These are phyloP conservation scores for Drosophila novamexicana DNA, from an alignment of 1,140 invertebrate genomes.

Conservation along the genomic window DNA sequence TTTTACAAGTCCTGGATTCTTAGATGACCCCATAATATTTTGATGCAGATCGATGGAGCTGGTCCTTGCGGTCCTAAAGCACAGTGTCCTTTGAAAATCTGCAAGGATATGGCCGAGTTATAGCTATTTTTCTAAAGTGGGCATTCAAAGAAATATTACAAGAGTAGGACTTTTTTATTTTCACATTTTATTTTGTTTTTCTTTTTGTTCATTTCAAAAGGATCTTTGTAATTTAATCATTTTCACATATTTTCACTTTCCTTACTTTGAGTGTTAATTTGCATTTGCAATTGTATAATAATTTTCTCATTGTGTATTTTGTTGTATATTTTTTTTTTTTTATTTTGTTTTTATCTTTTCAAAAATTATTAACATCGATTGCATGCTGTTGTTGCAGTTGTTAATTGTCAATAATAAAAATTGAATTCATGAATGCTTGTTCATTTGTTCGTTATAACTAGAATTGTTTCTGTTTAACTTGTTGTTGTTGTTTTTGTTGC, in stretches of 20 bases:
- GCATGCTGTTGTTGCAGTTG: slow-evolving; percentile 70
- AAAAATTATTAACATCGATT: slow-evolving; percentile 80
- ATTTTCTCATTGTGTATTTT: slow-evolving; percentile 48
- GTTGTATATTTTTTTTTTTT: slow-evolving; percentile 38
- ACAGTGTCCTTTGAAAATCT: too few relatives aligned
- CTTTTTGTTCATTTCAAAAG: slow-evolving; percentile 79
- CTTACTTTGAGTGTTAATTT: slow-evolving; percentile 78
- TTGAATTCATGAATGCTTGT: slow-evolving; percentile 60
- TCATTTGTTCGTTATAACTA: slow-evolving; percentile 55
- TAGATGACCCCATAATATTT: too few relatives aligned
- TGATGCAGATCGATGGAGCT: too few relatives aligned
- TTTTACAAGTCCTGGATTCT: too few relatives aligned
- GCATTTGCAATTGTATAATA: slow-evolving; percentile 79
- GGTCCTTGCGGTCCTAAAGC: too few relatives aligned
- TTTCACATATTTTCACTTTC: slow-evolving; percentile 80
- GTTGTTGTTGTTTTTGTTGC: slow-evolving; percentile 48
- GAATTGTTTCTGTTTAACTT: slow-evolving; percentile 60
- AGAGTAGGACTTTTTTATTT: slow-evolving; percentile 36
- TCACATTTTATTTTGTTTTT: slow-evolving; percentile 77
- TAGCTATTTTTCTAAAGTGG: too few relatives aligned
- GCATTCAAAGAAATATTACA: too few relatives aligned
- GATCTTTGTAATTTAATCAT: slow-evolving; percentile 81
- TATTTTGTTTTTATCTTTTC: slow-evolving; percentile 32
- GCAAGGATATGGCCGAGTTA: too few relatives aligned
- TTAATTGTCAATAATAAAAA: slow-evolving; percentile 78